phyloP scores from a whole-genome alignment of 2,888 invertebrate species.

The Unio delphinus region DNA sequence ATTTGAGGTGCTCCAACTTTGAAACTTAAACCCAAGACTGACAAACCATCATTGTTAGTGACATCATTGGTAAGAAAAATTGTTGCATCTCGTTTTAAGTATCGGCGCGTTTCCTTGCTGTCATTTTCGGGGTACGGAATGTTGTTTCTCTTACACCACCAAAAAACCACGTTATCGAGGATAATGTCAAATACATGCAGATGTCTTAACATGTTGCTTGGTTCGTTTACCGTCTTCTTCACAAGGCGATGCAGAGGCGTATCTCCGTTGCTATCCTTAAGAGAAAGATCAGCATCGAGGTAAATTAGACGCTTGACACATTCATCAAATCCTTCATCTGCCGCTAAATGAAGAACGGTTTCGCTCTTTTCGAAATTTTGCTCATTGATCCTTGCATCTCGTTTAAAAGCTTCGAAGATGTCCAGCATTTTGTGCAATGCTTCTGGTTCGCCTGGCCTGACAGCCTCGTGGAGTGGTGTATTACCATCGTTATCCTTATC shows the following conservation, averaged over 20 bases:
- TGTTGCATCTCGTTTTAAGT: constrained; percentile 43
- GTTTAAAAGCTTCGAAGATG: constrained; percentile 49
- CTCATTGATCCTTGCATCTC: constrained; percentile 53
- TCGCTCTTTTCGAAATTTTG: constrained; percentile 34
- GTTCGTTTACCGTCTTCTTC: constrained; percentile 33
- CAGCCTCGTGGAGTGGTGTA: constrained; percentile 50
- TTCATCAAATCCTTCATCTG: constrained; percentile 29
- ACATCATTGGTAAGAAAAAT: constrained; percentile 43
- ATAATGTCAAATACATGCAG: constrained; percentile 44
- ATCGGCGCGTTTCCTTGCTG: constrained; percentile 25
- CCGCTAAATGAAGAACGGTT: constrained; percentile 49
- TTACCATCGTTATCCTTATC: constrained; percentile 46
- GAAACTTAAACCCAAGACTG: constrained; percentile 53
- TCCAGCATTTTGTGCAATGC: constrained; percentile 46
- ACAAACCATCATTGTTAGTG: constrained; percentile 47
- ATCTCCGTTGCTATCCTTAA: constrained; percentile 50
- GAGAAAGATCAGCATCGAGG: constrained; percentile 53
- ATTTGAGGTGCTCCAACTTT: constrained; percentile 39
- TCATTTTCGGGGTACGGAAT: constrained; percentile 40
- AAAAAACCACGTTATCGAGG: constrained; percentile 38
- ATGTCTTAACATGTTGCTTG: constrained; percentile 24
- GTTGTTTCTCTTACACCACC: constrained; percentile 56
- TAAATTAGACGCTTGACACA: constrained; percentile 46
- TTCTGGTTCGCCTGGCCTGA: constrained; percentile 44
- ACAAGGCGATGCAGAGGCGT: constrained; percentile 57